Evolutionary conservation across 2,888 invertebrate species (phyloP), one percentile per base, ranked within the genome.

Genomic region (Conistra vaccinii): DNA sequence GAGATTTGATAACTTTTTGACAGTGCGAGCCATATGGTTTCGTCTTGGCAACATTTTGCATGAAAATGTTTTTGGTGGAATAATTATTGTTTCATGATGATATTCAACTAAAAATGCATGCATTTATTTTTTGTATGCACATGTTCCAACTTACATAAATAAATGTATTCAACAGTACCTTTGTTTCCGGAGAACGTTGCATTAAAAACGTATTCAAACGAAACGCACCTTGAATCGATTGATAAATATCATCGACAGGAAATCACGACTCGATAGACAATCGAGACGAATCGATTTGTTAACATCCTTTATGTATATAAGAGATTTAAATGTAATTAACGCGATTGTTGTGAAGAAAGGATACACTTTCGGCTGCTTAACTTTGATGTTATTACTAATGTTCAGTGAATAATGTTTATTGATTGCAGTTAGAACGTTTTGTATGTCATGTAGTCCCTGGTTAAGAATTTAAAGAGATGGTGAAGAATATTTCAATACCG

Each of bases 221-320:
- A 85, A 89, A 87, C 86, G 39, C 81, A 86, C 87, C 86, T 90
- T 89, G 88, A 89, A 85, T 86, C 85, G 77, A 85, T 86, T 87
- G 86, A 89, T 84, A 88, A 87, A 85, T 78, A 85, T 85, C 85
- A 85, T 83, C 89, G 88, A 89, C 88, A 91, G 93, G 92, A 92
- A 92, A 91, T 91, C 93, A 93, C 93, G 93, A 91, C 86, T 88
- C 85, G 85, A 88, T 89, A 89, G 90, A 91, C 90, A 90, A 90
- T 90, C 91, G 90, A 88, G 81, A 85, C 91, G 89, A 93, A 93
- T 92, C 87, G 90, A 92, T 92, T 91, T 81, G 78, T 84, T 83
- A 87, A 90, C 88, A 91, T 90, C 89, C 89, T 90, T 89, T 90
- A 90, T 90, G 86, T 88, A 85, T 90, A 81, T 87, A 87, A 82